Conservation (phyloP, 2,888 invertebrate genomes). For the Nephrotoma appendiculata region DNA sequence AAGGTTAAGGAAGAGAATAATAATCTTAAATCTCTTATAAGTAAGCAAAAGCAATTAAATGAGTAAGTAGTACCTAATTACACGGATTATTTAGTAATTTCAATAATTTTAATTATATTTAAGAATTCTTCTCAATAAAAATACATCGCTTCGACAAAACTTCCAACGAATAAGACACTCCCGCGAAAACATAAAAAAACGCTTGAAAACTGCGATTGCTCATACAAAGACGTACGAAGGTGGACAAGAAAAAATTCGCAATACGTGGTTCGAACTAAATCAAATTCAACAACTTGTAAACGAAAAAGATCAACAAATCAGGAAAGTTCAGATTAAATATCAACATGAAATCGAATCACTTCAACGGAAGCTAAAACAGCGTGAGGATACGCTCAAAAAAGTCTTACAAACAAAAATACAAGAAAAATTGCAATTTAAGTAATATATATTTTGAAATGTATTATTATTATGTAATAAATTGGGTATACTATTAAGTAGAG, state of each 20-base stretch:
- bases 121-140: constrained; percentile 15
- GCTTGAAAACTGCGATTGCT: constrained; percentile 29
- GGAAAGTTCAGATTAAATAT: constrained; percentile 25
- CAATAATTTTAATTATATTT: not conserved
- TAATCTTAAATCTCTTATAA: constrained; percentile 17
- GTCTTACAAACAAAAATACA: constrained; percentile 1
- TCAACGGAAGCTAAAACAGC: constrained; percentile 25
- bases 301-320: constrained; percentile 30
- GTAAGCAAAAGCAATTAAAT: constrained; percentile 14
- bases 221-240: constrained; percentile 25
- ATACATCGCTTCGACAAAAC: constrained; percentile 19
- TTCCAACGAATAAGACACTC: constrained; percentile 25
- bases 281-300: constrained; percentile 27
- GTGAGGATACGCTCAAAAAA: constrained; percentile 28
- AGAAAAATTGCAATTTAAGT: not conserved
- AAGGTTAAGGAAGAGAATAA: constrained; percentile 15
- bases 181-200: constrained; percentile 25
- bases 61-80: constrained; percentile 9
- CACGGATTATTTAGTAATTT: not conserved
- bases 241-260: not conserved
- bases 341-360: constrained; percentile 26
- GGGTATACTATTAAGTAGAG: not conserved
- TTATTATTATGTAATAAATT: not conserved
- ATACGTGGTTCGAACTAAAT: constrained; percentile 26
- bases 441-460: not conserved